Evolutionary conservation across 2,113 vertebrate genomes (phyloP).

Genomic region (Grammomys surdaster): DNA sequence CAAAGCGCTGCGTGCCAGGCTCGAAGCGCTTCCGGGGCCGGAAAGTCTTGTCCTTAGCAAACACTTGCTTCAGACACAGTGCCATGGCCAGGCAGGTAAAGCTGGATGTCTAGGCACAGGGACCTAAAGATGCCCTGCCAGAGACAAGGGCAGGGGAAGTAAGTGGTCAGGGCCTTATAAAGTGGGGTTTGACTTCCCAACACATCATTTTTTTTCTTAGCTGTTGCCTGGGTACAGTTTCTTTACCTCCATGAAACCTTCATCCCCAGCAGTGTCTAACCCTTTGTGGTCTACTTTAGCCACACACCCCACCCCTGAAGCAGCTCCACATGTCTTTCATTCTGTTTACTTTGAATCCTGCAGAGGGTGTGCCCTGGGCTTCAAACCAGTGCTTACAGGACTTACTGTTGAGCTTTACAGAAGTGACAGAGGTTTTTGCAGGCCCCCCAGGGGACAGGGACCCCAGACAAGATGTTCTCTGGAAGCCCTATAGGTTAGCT

Average conservation of each 20-base stretch:
- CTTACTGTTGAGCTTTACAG: neutral
- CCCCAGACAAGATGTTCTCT: neutral
- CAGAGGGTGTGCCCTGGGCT: neutral
- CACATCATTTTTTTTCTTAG: neutral
- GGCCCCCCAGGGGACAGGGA: neutral
- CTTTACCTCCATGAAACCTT: neutral
- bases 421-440: neutral
- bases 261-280: neutral
- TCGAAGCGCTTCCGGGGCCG: conserved; percentile 96
- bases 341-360: neutral
- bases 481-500: neutral
- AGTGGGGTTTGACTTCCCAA: conserved; percentile 11
- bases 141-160: neutral
- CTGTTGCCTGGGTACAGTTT: neutral
- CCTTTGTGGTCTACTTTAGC: neutral
- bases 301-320: neutral
- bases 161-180: conserved; percentile 15
- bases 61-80: conserved; percentile 97
- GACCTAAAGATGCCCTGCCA: conserved; percentile 26
- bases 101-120: neutral
- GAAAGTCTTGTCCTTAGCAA: conserved; percentile 98
- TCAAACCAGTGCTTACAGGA: conserved; percentile 40
- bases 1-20: conserved; percentile 96
- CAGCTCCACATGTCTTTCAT: neutral
- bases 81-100: conserved; percentile 88